Conservation (phyloP, 1,140 invertebrate genomes). For the Trachelipus rathkii region DNA sequence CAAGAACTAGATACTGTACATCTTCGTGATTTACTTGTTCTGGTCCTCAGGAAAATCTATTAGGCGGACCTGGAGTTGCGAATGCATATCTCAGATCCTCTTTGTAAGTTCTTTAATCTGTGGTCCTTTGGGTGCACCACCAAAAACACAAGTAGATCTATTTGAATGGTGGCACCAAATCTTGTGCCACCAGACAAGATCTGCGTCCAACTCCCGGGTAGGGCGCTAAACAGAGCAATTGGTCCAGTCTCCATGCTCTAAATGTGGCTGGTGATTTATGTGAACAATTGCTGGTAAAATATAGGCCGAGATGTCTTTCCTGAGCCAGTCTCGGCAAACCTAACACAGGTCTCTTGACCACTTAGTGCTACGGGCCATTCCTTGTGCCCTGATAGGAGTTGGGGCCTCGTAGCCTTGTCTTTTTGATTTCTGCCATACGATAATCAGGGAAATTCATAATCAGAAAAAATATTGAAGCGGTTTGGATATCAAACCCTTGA, state of each 20-base stretch:
- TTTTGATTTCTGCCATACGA: slow-evolving; percentile 45
- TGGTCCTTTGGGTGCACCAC: slow-evolving; percentile 87
- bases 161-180: slow-evolving; percentile 78
- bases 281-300: slow-evolving; percentile 75
- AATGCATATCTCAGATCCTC: slow-evolving; percentile 39
- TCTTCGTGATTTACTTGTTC: slow-evolving; percentile 74
- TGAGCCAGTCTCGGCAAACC: slow-evolving; percentile 68
- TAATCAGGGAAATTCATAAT: slow-evolving; percentile 55
- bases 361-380: slow-evolving; percentile 60
- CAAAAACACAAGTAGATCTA: slow-evolving; percentile 91
- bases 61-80: slow-evolving; percentile 80
- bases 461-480: slow-evolving; percentile 56
- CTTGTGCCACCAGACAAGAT: slow-evolving; percentile 86
- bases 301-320: slow-evolving; percentile 51
- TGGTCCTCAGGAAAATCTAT: slow-evolving; percentile 91
- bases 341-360: slow-evolving; percentile 59
- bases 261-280: slow-evolving; percentile 81
- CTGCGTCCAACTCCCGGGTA: slow-evolving; percentile 86
- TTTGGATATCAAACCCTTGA: no score
- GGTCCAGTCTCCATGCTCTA: slow-evolving; percentile 81
- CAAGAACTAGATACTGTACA: slow-evolving; percentile 92
- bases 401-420: slow-evolving; percentile 53
- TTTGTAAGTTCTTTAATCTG: slow-evolving; percentile 58
- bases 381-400: slow-evolving; percentile 56
- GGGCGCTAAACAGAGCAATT: slow-evolving; percentile 87